Evolutionary conservation across 2,797 vertebrate genomes (phyloP).

Genomic region (Centropyge bicolor): DNA sequence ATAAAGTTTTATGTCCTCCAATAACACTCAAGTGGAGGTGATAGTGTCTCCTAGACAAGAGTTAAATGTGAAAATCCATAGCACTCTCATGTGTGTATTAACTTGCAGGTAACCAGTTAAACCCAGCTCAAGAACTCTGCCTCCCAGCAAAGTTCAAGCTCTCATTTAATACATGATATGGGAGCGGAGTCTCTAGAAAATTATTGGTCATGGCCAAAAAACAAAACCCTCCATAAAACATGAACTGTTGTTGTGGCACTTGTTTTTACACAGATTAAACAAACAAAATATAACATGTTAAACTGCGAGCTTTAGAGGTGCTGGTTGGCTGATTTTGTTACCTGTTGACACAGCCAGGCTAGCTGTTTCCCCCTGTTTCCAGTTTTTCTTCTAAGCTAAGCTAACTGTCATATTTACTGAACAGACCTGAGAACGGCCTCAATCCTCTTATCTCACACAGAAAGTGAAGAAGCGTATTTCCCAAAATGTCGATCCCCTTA

Average conservation of each 20-base stretch:
- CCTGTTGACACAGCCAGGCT: background rate
- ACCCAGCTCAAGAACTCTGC: background rate
- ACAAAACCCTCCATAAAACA: background rate
- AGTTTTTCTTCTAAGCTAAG: slow-evolving; percentile 31
- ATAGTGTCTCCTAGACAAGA: slow-evolving; percentile 66
- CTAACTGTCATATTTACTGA: background rate
- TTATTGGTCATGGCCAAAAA: background rate
- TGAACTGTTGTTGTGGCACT: background rate
- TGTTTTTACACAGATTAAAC: background rate
- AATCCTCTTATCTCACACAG: background rate
- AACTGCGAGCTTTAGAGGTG: background rate
- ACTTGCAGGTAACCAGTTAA: background rate
- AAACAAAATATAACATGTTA: background rate
- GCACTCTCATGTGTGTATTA: background rate
- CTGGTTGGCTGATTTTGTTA: background rate
- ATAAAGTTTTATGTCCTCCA: too few relatives aligned
- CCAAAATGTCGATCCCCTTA: background rate
- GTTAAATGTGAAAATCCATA: background rate
- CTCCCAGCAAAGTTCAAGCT: background rate
- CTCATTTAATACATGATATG: background rate
- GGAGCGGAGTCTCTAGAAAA: background rate
- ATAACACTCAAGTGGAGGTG: slow-evolving; percentile 13
- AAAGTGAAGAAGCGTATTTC: background rate
- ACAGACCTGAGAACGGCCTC: background rate
- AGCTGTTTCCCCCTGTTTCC: background rate